A percentile compares a stretch with the other conserved stretches of the same genome.
These are phyloP conservation scores for Hirtodrosophila histrioides DNA, from an alignment of 2,888 invertebrate genomes.

Conservation along the genomic window DNA sequence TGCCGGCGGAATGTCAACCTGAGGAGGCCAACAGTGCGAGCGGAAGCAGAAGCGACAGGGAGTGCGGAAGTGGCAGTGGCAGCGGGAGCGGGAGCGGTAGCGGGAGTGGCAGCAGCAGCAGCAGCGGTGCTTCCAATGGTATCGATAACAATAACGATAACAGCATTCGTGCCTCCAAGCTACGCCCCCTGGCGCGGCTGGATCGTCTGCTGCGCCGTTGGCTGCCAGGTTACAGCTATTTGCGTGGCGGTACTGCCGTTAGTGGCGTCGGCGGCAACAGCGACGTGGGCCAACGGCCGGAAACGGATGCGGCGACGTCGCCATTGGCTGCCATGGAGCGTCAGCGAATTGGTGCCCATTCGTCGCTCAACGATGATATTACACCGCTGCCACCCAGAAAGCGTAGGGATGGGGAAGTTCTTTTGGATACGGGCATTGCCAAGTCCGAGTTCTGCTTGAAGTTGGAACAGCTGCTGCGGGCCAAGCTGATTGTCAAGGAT, in stretches of 20 bases:
- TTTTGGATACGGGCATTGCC: slow-evolving; percentile 56
- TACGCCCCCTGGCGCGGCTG: slow-evolving; percentile 35
- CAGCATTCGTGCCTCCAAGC: slow-evolving; percentile 11
- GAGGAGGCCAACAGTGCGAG: not conserved
- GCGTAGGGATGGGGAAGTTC: slow-evolving; percentile 45
- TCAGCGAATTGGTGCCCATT: not conserved
- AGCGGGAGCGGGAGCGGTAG: not conserved
- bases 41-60: slow-evolving; percentile 8
- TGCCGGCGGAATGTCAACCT: not conserved
- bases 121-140: not conserved
- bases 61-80: not conserved
- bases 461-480: slow-evolving; percentile 50
- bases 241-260: slow-evolving; percentile 26
- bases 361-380: slow-evolving; percentile 4
- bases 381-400: slow-evolving; percentile 12
- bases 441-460: slow-evolving; percentile 63
- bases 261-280: not conserved
- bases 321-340: not conserved
- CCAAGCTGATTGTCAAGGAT: slow-evolving; percentile 44
- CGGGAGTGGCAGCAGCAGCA: not conserved
- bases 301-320: not conserved
- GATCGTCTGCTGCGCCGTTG: slow-evolving; percentile 63
- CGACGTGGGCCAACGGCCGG: not conserved
- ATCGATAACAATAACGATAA: slow-evolving; percentile 12
- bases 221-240: slow-evolving; percentile 57